Evolutionary conservation across 1,140 invertebrate genomes (phyloP), one percentile per base, ranked within the genome.

Genomic region (Melitaea cinxia): DNA sequence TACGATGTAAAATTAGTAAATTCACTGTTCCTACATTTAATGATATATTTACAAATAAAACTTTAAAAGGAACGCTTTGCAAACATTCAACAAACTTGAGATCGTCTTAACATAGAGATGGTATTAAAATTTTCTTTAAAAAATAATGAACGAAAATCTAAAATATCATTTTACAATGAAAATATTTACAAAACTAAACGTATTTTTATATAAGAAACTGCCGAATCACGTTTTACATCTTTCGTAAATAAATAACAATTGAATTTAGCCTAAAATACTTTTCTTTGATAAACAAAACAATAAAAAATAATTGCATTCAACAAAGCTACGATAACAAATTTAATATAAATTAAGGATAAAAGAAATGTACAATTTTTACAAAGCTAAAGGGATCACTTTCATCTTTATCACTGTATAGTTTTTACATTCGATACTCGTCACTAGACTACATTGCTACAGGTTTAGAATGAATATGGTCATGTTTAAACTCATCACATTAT

Each of bases 81-180:
- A 90, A 90, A 90, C 86, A 90, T 90, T 88, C 86, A 90, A 88
- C 86, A 90, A 89, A 90, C 83, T 88, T 91, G 86, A 91, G 88
- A 91, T 91, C 88, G 85, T 88, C 86, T 89, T 90, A 89, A 88
- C 81, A 81, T 90, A 90, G 85, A 83, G 85, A 89, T 89, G 88
- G 86, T 91, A 89, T 72, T 84, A 88, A 84, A 87, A 80, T 85
- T 85, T 85, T 82, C 21, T 67, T 68, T 82, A 88, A 85, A n/a
- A 85, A 83, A 78, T 78, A 80, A 82, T 80, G 78, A 86, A 82
- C 78, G 80, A 82, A 84, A 82, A 63, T 80, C 83, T 82, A 83
- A 85, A 83, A 85, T 47, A 47, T 47, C 70, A 79, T 84, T 81
- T 79, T 73, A 70, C 62, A 68, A n/a, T n/a, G 75, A 71, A 77